Evolutionary conservation across 2,888 invertebrate species (phyloP), one percentile per base, ranked within the genome.

Genomic region (Philereme transversata): DNA sequence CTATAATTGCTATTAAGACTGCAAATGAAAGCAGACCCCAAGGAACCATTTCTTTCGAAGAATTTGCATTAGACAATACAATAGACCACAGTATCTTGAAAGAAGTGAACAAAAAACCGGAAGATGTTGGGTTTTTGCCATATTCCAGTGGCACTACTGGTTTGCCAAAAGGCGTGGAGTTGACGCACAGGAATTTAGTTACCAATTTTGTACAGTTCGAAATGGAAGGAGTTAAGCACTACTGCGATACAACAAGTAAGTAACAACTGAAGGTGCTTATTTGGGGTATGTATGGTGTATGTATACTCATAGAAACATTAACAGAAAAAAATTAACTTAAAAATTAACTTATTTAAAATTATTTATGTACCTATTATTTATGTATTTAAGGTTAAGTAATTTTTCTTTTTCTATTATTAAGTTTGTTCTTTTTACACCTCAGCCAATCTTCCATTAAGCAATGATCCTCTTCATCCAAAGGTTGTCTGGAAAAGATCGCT

Each of bases 61-160:
- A 95, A 78, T 71, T 95, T 11, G 87, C 88, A 2, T 82, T 93
- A 60, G 88, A 83, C 36, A 83, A 85, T 38, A 75, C 77, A 70
- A 82, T 93, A n/a, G 93, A 94, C 63, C 86, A 90, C 36, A 86
- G 90, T 63, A 78, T 87, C 48, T 70, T 94, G 9, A 88, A 82
- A 62, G 73, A 85, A n/a, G 84, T 87, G 41, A 78, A 74, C 3
- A 80, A 79, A 48, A 77, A 72, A 9, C 72, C 90, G 3, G 87
- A 94, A 7, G 95, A 96, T 70, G 83, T 95, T 4, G 93, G 93
- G 0, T 82, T 96, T 33, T 75, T 97, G 58, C 97, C 96, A 0
- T 97, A 96, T 87, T 97, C 97, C 4, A 97, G 97, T 79, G 96
- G 96, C 0, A 97, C 97, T 0, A 97, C 97, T 0, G 97, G 97